Evolutionary conservation across 2,888 invertebrate species (phyloP).

Genomic region (Diogma glabrata): DNA sequence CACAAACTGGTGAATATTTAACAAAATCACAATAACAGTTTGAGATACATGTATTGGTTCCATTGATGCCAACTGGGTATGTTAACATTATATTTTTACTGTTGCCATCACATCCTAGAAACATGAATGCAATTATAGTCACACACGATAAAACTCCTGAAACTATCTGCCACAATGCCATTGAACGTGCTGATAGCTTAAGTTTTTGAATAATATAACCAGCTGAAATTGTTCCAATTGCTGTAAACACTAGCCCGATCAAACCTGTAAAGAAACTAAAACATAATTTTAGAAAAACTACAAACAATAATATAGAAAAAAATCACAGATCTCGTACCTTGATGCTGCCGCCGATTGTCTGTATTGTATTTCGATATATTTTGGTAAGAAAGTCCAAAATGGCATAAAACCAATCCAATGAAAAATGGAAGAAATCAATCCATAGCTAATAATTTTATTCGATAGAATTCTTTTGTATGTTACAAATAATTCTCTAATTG

Average conservation of each 20-base stretch:
- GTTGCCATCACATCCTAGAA: slow-evolving; percentile 48
- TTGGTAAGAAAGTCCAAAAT: slow-evolving; percentile 58
- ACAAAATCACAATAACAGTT: slow-evolving; percentile 48
- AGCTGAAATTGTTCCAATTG: neutral
- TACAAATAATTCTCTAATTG: slow-evolving; percentile 31
- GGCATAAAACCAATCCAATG: slow-evolving; percentile 51
- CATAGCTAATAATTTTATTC: slow-evolving; percentile 49
- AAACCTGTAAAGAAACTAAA: slow-evolving; percentile 49
- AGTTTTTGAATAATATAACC: neutral
- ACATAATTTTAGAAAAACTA: slow-evolving; percentile 29
- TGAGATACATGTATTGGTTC: too few relatives aligned
- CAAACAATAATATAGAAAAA: too few relatives aligned
- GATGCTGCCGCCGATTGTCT: slow-evolving; percentile 52
- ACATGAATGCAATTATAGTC: slow-evolving; percentile 45
- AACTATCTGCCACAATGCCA: slow-evolving; percentile 26
- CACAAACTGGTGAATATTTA: slow-evolving; percentile 54
- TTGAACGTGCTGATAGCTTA: neutral
- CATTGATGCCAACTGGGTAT: too few relatives aligned
- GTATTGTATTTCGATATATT: slow-evolving; percentile 61
- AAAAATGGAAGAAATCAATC: slow-evolving; percentile 51
- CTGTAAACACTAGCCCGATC: neutral
- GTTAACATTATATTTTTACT: too few relatives aligned
- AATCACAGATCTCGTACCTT: too few relatives aligned
- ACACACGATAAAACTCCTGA: slow-evolving; percentile 44
- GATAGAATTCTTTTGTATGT: slow-evolving; percentile 43